Evolutionary conservation across 2,888 invertebrate genomes (phyloP).

Genomic region (Subacronicta megacephala): DNA sequence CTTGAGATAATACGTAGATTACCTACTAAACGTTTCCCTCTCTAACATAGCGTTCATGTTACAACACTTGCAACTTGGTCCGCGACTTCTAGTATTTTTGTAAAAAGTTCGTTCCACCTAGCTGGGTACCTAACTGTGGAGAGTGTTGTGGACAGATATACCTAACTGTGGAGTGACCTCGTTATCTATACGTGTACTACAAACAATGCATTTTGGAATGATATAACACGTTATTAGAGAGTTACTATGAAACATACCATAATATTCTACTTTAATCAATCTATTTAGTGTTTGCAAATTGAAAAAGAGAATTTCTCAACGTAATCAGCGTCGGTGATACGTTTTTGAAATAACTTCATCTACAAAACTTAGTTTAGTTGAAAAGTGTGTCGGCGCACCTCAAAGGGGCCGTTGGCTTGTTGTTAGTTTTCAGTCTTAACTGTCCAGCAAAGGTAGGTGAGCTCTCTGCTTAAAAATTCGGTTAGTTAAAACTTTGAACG

Average conservation of each 20-base stretch:
- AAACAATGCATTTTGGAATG: too few relatives aligned
- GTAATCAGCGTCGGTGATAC: background rate
- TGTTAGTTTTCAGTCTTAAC: slow-evolving; percentile 1
- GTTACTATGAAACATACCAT: too few relatives aligned
- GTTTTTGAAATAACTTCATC: background rate
- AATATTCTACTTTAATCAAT: too few relatives aligned
- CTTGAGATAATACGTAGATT: slow-evolving; percentile 40
- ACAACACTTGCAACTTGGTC: slow-evolving; percentile 1
- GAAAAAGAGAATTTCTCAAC: background rate
- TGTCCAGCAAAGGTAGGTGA: background rate
- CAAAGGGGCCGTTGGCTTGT: background rate
- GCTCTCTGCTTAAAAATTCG: slow-evolving; percentile 1
- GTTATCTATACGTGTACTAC: too few relatives aligned
- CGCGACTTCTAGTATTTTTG: background rate
- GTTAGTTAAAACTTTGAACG: slow-evolving; percentile 2
- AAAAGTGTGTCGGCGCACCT: background rate
- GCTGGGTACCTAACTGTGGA: too few relatives aligned
- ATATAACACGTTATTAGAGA: too few relatives aligned
- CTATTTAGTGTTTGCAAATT: background rate
- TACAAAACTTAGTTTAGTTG: background rate
- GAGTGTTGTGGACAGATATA: too few relatives aligned
- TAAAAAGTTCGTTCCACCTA: background rate
- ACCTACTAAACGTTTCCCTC: slow-evolving; percentile 20
- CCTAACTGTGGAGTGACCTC: too few relatives aligned
- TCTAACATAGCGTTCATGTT: slow-evolving; percentile 2